phyloP scores from a whole-genome alignment of 2,113 vertebrate genomes.

The Damaliscus lunatus region DNA sequence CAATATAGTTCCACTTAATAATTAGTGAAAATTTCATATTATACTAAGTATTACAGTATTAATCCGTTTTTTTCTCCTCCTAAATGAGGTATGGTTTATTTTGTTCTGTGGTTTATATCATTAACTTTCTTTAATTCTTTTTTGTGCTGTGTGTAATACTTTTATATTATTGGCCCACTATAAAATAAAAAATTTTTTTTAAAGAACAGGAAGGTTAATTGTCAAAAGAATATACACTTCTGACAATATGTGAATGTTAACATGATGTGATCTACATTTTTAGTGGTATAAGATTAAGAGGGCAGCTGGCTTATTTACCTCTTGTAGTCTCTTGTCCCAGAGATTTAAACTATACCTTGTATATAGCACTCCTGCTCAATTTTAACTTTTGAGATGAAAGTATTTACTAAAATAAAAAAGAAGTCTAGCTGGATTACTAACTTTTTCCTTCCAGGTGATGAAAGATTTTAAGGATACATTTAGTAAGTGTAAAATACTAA shows the following conservation, averaged over 20 bases:
- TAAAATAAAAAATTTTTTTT: neutral
- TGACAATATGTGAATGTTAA: neutral
- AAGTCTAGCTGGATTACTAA: slow-evolving; percentile 28
- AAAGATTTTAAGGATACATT: neutral
- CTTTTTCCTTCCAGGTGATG: slow-evolving; percentile 22
- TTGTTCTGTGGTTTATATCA: slow-evolving; percentile 23
- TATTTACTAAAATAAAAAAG: slow-evolving; percentile 15
- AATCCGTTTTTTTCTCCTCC: neutral
- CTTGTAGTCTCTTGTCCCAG: slow-evolving; percentile 48
- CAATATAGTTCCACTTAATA: neutral
- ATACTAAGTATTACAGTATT: slow-evolving; percentile 35
- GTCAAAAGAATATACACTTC: neutral
- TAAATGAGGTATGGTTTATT: slow-evolving; percentile 5
- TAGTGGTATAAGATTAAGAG: neutral
- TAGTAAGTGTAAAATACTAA: slow-evolving; percentile 34
- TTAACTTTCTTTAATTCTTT: slow-evolving; percentile 38
- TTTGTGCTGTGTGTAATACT: slow-evolving; percentile 18
- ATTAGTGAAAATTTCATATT: slow-evolving; percentile 29
- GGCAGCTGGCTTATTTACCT: neutral
- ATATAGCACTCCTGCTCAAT: neutral
- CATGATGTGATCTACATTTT: neutral
- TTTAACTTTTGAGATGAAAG: slow-evolving; percentile 43
- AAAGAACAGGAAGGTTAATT: neutral
- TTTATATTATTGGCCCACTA: slow-evolving; percentile 15
- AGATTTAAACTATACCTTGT: slow-evolving; percentile 8